phyloP scores from a whole-genome alignment of 2,888 invertebrate genomes.

The Ophion ventricosus region DNA sequence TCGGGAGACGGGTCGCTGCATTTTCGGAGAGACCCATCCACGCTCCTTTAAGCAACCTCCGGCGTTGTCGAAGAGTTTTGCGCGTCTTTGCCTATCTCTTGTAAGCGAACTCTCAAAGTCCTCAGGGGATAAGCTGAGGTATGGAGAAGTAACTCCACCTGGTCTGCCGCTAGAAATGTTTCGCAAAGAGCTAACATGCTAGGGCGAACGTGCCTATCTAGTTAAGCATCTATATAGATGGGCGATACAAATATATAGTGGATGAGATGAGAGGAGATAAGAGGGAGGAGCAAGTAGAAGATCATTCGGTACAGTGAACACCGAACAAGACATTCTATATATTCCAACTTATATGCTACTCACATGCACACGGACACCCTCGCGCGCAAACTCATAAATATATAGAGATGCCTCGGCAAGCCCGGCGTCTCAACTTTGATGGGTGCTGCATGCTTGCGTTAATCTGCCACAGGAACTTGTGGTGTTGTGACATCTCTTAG shows the following conservation, averaged over 20 bases:
- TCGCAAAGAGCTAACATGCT: conserved; percentile 44
- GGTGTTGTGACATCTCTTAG: conserved; percentile 65
- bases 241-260: conserved; percentile 26
- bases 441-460: conserved; percentile 67
- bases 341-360: neutral
- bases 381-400: neutral
- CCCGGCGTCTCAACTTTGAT: conserved; percentile 61
- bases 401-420: conserved; percentile 34
- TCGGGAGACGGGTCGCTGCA: neutral
- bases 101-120: conserved; percentile 46
- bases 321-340: neutral
- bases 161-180: conserved; percentile 42
- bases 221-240: conserved; percentile 17
- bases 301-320: conserved; percentile 49
- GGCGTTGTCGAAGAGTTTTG: conserved; percentile 29
- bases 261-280: conserved; percentile 29
- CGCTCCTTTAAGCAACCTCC: conserved; percentile 13
- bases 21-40: conserved; percentile 23
- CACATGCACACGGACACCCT: neutral
- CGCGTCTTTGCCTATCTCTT: conserved; percentile 12
- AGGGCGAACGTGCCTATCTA: conserved; percentile 34
- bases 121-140: conserved; percentile 38
- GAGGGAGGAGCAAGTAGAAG: conserved; percentile 16
- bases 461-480: conserved; percentile 63
- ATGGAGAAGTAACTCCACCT: conserved; percentile 51